Conservation (phyloP, 2,888 invertebrate genomes). For the Drosophila flavopinicola region DNA sequence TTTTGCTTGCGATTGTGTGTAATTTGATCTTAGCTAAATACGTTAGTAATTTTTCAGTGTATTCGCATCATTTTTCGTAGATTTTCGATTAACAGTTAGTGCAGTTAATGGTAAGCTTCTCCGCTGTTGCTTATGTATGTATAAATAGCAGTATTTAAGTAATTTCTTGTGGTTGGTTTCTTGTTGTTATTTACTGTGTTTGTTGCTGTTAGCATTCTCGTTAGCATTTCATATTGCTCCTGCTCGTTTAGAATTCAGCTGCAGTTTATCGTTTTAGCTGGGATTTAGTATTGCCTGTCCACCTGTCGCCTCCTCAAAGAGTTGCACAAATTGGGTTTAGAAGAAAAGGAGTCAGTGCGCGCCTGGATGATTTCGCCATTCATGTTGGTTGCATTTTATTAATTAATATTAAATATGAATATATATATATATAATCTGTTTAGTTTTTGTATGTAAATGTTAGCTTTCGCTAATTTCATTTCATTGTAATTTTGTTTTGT, state of each 20-base stretch:
- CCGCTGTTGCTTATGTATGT: slow-evolving; percentile 19
- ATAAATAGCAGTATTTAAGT: slow-evolving; percentile 54
- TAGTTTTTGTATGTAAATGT: slow-evolving; percentile 20
- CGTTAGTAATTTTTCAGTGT: slow-evolving; percentile 34
- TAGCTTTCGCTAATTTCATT: slow-evolving; percentile 63
- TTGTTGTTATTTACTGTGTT: slow-evolving; percentile 11
- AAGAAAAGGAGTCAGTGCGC: slow-evolving; percentile 45
- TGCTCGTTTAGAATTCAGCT: slow-evolving; percentile 14
- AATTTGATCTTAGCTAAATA: slow-evolving; percentile 53
- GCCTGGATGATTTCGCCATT: slow-evolving; percentile 57
- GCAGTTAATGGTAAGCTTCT: slow-evolving; percentile 35
- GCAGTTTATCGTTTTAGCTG: slow-evolving; percentile 10
- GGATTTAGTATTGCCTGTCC: slow-evolving; percentile 2
- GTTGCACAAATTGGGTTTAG: not conserved
- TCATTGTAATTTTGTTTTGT: slow-evolving; percentile 16
- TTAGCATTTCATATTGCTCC: slow-evolving; percentile 4
- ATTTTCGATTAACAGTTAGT: slow-evolving; percentile 34
- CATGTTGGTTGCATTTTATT: slow-evolving; percentile 61
- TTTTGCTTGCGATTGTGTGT: slow-evolving; percentile 26
- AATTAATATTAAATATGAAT: slow-evolving; percentile 59
- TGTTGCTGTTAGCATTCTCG: slow-evolving; percentile 9
- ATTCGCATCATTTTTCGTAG: slow-evolving; percentile 26
- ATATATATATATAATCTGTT: slow-evolving; percentile 39
- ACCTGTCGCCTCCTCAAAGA: slow-evolving; percentile 2
- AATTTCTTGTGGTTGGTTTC: slow-evolving; percentile 35